phyloP scores from a whole-genome alignment of 2,888 invertebrate genomes.

The Drosophila borealis region DNA sequence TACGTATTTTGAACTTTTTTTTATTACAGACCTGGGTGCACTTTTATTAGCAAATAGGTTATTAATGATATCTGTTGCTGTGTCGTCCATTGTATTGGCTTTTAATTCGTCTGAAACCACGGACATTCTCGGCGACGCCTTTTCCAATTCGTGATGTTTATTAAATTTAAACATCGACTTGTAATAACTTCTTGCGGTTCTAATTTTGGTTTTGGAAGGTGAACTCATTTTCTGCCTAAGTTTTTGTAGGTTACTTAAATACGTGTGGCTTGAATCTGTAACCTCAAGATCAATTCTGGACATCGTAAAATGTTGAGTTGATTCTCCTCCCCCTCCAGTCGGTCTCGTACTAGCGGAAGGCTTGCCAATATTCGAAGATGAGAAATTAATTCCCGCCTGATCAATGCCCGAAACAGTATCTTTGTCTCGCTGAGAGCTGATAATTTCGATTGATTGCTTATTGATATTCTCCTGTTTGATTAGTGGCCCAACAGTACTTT shows the following conservation, averaged over 20 bases:
- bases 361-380: no score
- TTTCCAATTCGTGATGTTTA: not conserved
- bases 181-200: rapidly evolving
- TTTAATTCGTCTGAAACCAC: not conserved
- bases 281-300: rapidly evolving
- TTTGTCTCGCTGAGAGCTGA: not conserved
- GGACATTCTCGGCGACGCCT: not conserved
- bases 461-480: not conserved
- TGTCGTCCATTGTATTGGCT: not conserved
- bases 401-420: not conserved
- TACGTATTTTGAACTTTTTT: not conserved
- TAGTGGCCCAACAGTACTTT: not conserved
- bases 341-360: no score
- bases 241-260: not conserved
- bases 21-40: not conserved
- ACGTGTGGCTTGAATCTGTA: not conserved
- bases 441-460: not conserved
- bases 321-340: no score
- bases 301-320: rapidly evolving
- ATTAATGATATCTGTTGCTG: not conserved
- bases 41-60: not conserved
- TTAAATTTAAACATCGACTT: no score
- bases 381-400: no score
- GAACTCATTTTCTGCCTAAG: not conserved
- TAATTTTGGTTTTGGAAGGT: not conserved